Evolutionary conservation across 2,113 vertebrate genomes (phyloP), one percentile per base, ranked within the genome.

Genomic region (Hassar affinis): DNA sequence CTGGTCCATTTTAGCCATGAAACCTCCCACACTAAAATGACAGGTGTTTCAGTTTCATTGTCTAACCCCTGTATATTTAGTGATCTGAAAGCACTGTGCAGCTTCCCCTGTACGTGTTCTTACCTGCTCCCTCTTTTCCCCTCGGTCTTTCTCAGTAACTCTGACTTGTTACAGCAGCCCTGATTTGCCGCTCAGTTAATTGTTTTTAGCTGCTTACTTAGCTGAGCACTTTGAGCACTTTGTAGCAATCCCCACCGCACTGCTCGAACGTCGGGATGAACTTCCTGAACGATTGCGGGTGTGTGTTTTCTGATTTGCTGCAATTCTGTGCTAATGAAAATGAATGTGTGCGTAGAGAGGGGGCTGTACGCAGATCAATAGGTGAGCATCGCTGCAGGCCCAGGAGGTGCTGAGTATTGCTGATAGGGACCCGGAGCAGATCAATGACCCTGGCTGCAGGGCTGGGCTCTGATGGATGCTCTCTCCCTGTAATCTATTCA

Each of bases 351-450:
- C 33, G 33, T 59, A 66, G 81, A 35, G 35, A 76, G 84, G 81
- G 78, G 82, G 54, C 51, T 66, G 61, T 80, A 66, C 35, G 68
- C 20, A 56, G 85, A 90, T 88, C 81, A 57, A 86, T 86, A 87
- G 69, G 83, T 78, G 62, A 81, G 84, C 51, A 79, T 49, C 30
- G 38, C 69, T 84, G 52, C 25, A 64, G 85, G 80, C 84, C 74
- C 81, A 57, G 84, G 74, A 30, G 68, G 74, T 79, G 83, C 79
- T 92, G 89, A 91, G 92, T 90, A 90, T 87, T 92, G 90, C 89
- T 89, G 89, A 93, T 89, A 77, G 85, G 85, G 45, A 61, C 85
- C 84, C 79, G 30, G 10, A 79, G 64, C 76, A 66, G 82, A 92
- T 93, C 91, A 86, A 88, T 92, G 49, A 20, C 77, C 54, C 87